A percentile compares a stretch with the other conserved stretches of the same genome.
Conservation (phyloP, 2,888 invertebrate genomes). For the Pilophorus perplexus region DNA sequence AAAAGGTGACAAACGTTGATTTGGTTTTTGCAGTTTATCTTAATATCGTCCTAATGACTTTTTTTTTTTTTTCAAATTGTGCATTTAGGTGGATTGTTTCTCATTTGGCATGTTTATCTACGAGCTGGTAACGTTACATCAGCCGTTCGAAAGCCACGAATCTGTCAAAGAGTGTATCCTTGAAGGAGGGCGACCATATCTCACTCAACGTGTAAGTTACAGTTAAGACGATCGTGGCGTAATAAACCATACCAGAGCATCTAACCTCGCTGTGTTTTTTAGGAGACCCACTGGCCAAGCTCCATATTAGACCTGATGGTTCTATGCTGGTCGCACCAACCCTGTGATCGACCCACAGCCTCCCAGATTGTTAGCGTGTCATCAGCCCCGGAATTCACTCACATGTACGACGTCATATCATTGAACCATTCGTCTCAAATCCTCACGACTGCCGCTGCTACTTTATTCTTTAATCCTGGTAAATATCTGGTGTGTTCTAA, state of each 20-base stretch:
- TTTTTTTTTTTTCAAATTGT: neutral
- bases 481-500: slow-evolving; percentile 23
- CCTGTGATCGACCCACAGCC: slow-evolving; percentile 82
- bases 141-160: slow-evolving; percentile 95
- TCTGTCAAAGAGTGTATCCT: slow-evolving; percentile 95
- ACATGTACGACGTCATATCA: slow-evolving; percentile 74
- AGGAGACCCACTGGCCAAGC: slow-evolving; percentile 79
- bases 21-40: neutral
- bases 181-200: slow-evolving; percentile 87
- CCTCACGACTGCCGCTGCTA: slow-evolving; percentile 61
- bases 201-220: slow-evolving; percentile 69
- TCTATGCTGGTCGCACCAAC: slow-evolving; percentile 85
- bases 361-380: slow-evolving; percentile 91
- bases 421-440: slow-evolving; percentile 67
- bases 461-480: slow-evolving; percentile 55
- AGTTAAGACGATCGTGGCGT: no score
- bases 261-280: neutral
- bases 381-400: slow-evolving; percentile 90
- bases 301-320: slow-evolving; percentile 93
- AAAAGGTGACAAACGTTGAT: slow-evolving; percentile 67
- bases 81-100: slow-evolving; percentile 84
- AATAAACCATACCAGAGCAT: no score
- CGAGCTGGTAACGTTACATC: slow-evolving; percentile 86
- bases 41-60: neutral
- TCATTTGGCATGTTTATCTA: slow-evolving; percentile 99